A percentile compares a stretch with the other conserved stretches of the same genome.
Conservation (phyloP, 2,888 invertebrate species). For the Ephialtes manifestator region DNA sequence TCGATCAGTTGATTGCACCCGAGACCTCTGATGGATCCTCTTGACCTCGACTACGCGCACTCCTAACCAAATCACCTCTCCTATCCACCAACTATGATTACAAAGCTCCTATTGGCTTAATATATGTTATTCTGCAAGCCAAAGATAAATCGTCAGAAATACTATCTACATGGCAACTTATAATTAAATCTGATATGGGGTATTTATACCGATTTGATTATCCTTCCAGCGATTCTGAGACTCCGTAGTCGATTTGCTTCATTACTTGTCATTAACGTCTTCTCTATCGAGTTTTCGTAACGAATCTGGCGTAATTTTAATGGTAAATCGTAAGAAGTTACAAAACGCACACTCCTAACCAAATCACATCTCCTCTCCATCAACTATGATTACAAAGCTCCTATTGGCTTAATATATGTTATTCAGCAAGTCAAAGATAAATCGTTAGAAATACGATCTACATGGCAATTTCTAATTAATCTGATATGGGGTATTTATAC, state of each 20-base stretch:
- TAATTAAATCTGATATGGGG: neutral
- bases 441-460: neutral
- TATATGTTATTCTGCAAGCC: constrained; percentile 3
- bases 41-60: constrained; percentile 3
- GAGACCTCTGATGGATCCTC: constrained; percentile 42
- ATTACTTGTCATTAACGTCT: no score
- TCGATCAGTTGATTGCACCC: constrained; percentile 42
- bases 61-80: neutral
- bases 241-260: no score
- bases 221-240: neutral
- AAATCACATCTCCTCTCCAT: neutral
- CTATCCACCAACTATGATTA: constrained; percentile 9
- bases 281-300: no score
- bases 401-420: neutral
- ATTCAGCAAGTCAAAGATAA: neutral
- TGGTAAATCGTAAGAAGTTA: no score
- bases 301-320: no score
- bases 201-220: neutral
- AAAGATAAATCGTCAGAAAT: neutral
- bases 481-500: no score
- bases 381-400: constrained; percentile 26
- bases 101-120: constrained; percentile 8
- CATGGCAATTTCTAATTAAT: neutral
- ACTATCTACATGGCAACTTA: neutral
- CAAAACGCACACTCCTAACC: neutral